Base-by-base conservation (phyloP, 2,888 invertebrate species). In the Eupithecia inturbata region DNA sequence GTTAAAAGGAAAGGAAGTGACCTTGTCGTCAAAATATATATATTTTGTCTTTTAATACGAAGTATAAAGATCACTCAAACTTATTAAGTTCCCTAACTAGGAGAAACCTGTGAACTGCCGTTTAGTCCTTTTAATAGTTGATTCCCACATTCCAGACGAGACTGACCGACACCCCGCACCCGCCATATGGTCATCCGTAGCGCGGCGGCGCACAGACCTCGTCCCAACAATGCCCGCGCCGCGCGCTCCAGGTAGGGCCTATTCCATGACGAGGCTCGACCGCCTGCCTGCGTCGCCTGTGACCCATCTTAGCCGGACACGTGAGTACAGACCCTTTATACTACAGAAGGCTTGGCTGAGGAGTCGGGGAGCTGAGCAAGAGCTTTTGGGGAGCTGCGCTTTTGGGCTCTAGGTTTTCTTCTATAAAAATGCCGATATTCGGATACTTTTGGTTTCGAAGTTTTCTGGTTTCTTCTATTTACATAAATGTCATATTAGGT, bases 231-330 rank as follows among this genome's bases (percentile, higher is more conserved):
- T 97, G 91, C 98, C 98, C 83, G 96, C 92, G 64, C 90, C 92
- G 68, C 90, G 93, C 79, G 91, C 92, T 78, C 93, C 94, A 93
- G 94, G 94, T 94, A 98, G 98, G 96, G 98, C 98, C 88, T 97
- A 97, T 95, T 98, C 98, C 92, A 98, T 98, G 98, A 97, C 98
- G 88, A 97, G 98, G 85, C 96, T 98, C 95, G 98, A 98, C 96
- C 86, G 86, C 39, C 85, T 93, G 78, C 89, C 90, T 60, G 87
- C 85, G 81, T 83, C 91, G 78, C 91, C 91, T 7, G 88, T 90
- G 77, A 84, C 90, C 87, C 92, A 92, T 78, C 91, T 91, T 86
- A 88, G 88, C 90, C 85, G 91, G 86, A 88, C 86, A 76, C 92
- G 92, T 92, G 89, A 91, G 91, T 70, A 71, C 70, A 76, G 26